These are phyloP conservation scores for Noturus placidus DNA, from an alignment of 2,113 vertebrate species.

Conservation along the genomic window DNA sequence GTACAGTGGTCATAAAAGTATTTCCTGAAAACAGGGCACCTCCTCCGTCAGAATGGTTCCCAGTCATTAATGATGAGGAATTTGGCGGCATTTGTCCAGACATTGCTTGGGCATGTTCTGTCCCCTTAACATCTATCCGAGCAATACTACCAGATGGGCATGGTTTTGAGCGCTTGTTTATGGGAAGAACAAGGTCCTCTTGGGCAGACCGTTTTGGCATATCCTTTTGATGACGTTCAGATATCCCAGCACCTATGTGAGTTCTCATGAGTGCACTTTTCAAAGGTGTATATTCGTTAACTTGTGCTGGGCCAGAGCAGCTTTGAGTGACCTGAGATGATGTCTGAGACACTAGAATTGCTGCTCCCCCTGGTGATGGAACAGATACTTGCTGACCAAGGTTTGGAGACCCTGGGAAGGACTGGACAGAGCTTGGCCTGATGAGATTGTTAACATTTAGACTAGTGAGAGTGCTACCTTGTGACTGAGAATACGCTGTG, in stretches of 20 bases:
- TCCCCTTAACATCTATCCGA: slow-evolving; percentile 82
- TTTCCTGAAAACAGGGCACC: slow-evolving; percentile 81
- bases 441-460: slow-evolving; percentile 94
- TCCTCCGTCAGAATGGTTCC: slow-evolving; percentile 76
- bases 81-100: slow-evolving; percentile 78
- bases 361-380: slow-evolving; percentile 69
- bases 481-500: slow-evolving; percentile 75
- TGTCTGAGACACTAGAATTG: slow-evolving; percentile 72
- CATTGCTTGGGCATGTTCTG: slow-evolving; percentile 85
- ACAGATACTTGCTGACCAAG: slow-evolving; percentile 77
- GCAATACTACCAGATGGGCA: slow-evolving; percentile 71
- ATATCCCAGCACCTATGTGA: slow-evolving; percentile 73
- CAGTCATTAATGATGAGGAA: slow-evolving; percentile 75
- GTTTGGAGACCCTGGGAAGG: slow-evolving; percentile 78
- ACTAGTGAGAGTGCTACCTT: slow-evolving; percentile 77
- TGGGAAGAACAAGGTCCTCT: slow-evolving; percentile 84
- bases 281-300: slow-evolving; percentile 78
- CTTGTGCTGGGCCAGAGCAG: slow-evolving; percentile 75
- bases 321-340: slow-evolving; percentile 74
- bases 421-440: slow-evolving; percentile 79
- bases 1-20: slow-evolving; percentile 77
- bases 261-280: slow-evolving; percentile 77
- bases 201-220: slow-evolving; percentile 86
- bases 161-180: slow-evolving; percentile 88
- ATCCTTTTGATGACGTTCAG: slow-evolving; percentile 82